These are phyloP conservation scores for Aporophyla lueneburgensis DNA, from an alignment of 2,888 invertebrate species.

Conservation along the genomic window DNA sequence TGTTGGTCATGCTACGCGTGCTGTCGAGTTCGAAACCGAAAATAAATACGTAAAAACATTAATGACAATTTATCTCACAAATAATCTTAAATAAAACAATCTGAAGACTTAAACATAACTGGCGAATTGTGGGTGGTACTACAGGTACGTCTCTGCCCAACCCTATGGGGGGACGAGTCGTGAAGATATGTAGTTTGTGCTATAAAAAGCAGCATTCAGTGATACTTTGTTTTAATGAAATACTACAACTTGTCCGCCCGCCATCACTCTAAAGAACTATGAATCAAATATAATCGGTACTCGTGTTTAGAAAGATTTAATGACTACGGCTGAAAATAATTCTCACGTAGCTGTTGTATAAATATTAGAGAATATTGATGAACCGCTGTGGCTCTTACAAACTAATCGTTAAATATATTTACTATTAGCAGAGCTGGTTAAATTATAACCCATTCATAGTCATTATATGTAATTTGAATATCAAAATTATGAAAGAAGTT, in stretches of 20 bases:
- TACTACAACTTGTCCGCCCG: background rate
- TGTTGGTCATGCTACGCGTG: no score
- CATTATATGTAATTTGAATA: background rate
- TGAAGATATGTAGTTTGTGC: background rate
- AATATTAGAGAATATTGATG: background rate
- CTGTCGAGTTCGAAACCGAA: background rate
- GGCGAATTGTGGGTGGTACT: background rate
- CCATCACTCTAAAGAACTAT: conserved; percentile 14
- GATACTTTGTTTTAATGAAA: background rate
- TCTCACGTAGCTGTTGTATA: background rate
- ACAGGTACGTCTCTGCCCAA: background rate
- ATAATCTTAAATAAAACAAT: background rate
- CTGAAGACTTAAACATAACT: background rate
- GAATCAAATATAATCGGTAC: conserved; percentile 33
- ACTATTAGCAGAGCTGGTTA: background rate
- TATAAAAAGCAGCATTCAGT: conserved; percentile 42
- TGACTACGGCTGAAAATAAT: conserved; percentile 14
- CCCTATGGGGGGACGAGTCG: background rate
- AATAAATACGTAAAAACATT: background rate
- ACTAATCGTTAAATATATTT: background rate
- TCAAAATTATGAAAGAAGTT: background rate
- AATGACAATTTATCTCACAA: background rate
- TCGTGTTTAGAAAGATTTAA: conserved; percentile 33
- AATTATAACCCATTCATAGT: background rate
- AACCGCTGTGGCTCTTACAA: background rate